phyloP scores from a whole-genome alignment of 1,140 invertebrate genomes.

The Procambarus virginalis region DNA sequence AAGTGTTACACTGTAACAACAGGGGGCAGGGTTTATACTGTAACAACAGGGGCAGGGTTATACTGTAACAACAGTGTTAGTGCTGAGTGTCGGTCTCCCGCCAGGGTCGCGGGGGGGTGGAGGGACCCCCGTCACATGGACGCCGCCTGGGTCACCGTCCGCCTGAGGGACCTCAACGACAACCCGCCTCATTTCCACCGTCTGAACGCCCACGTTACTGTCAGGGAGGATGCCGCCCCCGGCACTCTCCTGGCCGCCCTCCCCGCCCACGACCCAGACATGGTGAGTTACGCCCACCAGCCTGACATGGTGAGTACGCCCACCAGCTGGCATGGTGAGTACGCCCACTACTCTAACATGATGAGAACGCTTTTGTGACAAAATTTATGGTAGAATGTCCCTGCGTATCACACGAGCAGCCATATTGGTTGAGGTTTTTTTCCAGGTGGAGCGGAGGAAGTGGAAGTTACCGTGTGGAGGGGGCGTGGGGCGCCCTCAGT shows the following conservation, averaged over 20 bases:
- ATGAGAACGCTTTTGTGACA: background rate
- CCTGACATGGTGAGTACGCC: constrained; percentile 33
- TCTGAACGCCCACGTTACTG: constrained; percentile 25
- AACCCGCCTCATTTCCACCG: constrained; percentile 33
- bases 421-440: no score
- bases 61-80: no score
- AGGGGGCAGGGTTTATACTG: no score
- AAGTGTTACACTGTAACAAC: no score
- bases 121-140: constrained; percentile 30
- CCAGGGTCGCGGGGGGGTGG: constrained; percentile 19
- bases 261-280: constrained; percentile 32
- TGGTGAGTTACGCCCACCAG: constrained; percentile 24
- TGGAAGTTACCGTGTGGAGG: constrained; percentile 25
- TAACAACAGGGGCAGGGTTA: no score
- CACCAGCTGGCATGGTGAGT: constrained; percentile 16
- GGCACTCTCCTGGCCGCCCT: constrained; percentile 24
- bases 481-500: constrained; percentile 33
- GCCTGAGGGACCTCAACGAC: constrained; percentile 20
- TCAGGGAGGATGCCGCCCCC: constrained; percentile 19
- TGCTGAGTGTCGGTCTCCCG: no score
- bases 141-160: constrained; percentile 30
- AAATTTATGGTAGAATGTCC: no score
- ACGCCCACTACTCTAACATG: constrained; percentile 7
- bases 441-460: constrained; percentile 1
- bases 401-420: no score